Percentiles rank a stretch among this genome's conserved stretches.
Conservation (phyloP, 2,797 vertebrate genomes). For the Pipistrellus pipistrellus region DNA sequence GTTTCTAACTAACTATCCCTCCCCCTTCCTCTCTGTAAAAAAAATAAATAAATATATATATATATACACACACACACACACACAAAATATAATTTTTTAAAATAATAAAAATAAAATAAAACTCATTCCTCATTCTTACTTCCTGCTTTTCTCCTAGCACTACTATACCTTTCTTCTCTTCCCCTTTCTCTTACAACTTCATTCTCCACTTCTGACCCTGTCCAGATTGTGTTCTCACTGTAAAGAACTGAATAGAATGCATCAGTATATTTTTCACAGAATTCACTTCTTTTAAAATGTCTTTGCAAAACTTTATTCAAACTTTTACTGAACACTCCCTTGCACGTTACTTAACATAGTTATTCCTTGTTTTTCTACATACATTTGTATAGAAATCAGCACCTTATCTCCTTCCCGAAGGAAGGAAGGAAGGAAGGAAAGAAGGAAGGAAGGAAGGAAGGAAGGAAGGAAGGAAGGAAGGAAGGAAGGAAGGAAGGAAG, state of each 20-base stretch:
- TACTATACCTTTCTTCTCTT: conserved; percentile 37
- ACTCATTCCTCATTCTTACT: conserved; percentile 32
- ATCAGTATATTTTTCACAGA: conserved; percentile 41
- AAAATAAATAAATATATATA: too few relatives aligned
- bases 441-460: too few relatives aligned
- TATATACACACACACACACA: too few relatives aligned
- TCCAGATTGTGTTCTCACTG: conserved; percentile 37
- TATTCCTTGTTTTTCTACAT: not conserved
- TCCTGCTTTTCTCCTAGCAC: conserved; percentile 55
- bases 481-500: too few relatives aligned
- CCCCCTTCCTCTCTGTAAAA: too few relatives aligned
- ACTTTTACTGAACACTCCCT: conserved; percentile 35
- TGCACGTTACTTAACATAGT: not conserved
- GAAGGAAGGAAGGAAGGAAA: too few relatives aligned
- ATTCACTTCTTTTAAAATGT: conserved; percentile 35
- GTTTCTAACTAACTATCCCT: too few relatives aligned
- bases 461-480: not conserved
- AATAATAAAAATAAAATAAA: not conserved
- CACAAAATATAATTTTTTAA: too few relatives aligned
- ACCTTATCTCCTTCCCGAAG: conserved; percentile 27
- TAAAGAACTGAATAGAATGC: not conserved
- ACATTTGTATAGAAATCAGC: conserved; percentile 19
- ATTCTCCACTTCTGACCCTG: conserved; percentile 57
- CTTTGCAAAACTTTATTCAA: conserved; percentile 45
- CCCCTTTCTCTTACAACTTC: conserved; percentile 55